Base-by-base conservation (phyloP, 2,888 invertebrate species). In the Campoplex capitator region DNA sequence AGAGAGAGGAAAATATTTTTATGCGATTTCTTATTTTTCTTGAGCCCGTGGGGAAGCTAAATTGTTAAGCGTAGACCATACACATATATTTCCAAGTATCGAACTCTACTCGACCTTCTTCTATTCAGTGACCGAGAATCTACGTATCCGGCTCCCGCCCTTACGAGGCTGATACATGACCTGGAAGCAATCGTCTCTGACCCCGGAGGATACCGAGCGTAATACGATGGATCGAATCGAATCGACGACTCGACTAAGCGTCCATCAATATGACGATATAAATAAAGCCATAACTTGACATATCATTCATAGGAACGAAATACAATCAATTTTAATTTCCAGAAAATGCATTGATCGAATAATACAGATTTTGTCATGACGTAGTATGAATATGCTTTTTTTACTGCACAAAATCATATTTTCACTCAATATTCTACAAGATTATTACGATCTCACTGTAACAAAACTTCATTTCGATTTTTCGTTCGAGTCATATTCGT, bases 111-210 rank as follows among this genome's bases (percentile, higher is more conserved):
- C 67, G 56, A 68, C 56, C 74, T 70, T 65, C 73, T 67, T 74
- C 45, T 48, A 45, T 75, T 6, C 51, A 42, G 68, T 70, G 42
- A 78, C 78, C 56, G 42, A 7, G 42, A 42, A 3, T 18, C 8
- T 38, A 67, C 67, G 35, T 75, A 56, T 75, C 76, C 76, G 48
- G 51, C 42, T 38, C 73, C 54, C 71, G 51, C 35, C 23, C 77
- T n/a, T 56, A 65, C n/a, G 54, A 83, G 71, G 23, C 67, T 77
- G 83, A 86, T 80, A 76, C 83, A 80, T 77, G 86, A 83, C 76
- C 86, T 80, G 80, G 80, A 83, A 83, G 83, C 79, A 76, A 86
- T 86, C 56, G 86, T 58, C 67, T 80, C 80, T 80, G 76, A 86
- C 83, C 86, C 70, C 80, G 38, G 28, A 58, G 58, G 83, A 76